Conservation (phyloP, 2,113 vertebrate genomes). For the Mirza zaza region DNA sequence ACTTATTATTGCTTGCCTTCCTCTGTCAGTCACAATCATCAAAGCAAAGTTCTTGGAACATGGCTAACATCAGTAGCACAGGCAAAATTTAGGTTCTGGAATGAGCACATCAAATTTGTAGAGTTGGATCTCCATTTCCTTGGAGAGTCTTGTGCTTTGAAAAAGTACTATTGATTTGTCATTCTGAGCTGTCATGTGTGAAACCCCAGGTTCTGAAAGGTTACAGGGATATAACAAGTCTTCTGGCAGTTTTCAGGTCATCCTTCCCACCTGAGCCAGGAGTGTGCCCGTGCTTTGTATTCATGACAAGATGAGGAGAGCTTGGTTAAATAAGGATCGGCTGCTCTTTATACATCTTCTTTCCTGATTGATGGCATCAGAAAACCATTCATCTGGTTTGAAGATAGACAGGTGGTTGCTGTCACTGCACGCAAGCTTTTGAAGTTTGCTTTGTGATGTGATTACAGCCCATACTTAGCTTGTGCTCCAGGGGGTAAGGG, state of each 20-base stretch:
- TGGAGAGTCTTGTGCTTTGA: neutral
- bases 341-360: neutral
- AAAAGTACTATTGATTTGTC: neutral
- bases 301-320: constrained; percentile 38
- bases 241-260: neutral
- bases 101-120: neutral
- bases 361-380: constrained; percentile 41
- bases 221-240: neutral
- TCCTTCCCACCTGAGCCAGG: constrained; percentile 17
- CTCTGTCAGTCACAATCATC: neutral
- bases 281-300: neutral
- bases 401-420: constrained; percentile 36
- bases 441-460: constrained; percentile 42
- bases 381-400: neutral
- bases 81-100: neutral
- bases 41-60: neutral
- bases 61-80: rapidly evolving
- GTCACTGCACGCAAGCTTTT: neutral
- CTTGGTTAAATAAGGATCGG: constrained; percentile 43
- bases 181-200: constrained; percentile 10
- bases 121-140: neutral
- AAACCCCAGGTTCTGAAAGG: neutral
- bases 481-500: constrained; percentile 29
- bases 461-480: constrained; percentile 29
- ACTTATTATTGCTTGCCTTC: neutral